These are phyloP conservation scores for Pristionchus japonicus DNA, from an alignment of 2,888 invertebrate species.

Conservation along the genomic window DNA sequence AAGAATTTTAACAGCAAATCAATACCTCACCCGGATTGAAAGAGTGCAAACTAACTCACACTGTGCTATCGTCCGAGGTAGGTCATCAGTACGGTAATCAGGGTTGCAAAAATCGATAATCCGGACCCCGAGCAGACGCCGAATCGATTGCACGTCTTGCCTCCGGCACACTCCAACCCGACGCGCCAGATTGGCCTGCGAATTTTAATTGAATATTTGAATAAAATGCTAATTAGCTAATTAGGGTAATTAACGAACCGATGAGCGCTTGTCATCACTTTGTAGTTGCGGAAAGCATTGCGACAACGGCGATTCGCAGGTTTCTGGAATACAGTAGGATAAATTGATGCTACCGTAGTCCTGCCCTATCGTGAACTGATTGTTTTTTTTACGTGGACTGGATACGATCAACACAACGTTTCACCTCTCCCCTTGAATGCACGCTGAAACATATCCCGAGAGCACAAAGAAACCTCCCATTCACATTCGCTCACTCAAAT, in stretches of 20 bases:
- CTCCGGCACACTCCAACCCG: constrained; percentile 74
- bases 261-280: constrained; percentile 58
- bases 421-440: no score
- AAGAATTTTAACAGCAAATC: background rate
- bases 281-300: constrained; percentile 72
- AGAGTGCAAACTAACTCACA: background rate
- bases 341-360: no score
- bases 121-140: constrained; percentile 67
- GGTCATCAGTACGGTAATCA: background rate
- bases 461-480: no score
- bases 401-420: no score
- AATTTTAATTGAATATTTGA: background rate
- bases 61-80: background rate
- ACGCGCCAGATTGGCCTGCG: constrained; percentile 72
- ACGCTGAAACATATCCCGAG: no score
- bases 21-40: background rate
- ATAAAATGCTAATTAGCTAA: background rate
- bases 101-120: constrained; percentile 7
- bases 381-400: no score
- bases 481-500: no score
- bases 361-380: no score
- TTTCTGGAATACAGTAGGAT: constrained; percentile 70
- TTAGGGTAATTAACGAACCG: background rate
- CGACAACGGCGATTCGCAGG: constrained; percentile 72
- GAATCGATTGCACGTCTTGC: constrained; percentile 72